phyloP scores from a whole-genome alignment of 2,797 vertebrate genomes.

The Argentina silus region DNA sequence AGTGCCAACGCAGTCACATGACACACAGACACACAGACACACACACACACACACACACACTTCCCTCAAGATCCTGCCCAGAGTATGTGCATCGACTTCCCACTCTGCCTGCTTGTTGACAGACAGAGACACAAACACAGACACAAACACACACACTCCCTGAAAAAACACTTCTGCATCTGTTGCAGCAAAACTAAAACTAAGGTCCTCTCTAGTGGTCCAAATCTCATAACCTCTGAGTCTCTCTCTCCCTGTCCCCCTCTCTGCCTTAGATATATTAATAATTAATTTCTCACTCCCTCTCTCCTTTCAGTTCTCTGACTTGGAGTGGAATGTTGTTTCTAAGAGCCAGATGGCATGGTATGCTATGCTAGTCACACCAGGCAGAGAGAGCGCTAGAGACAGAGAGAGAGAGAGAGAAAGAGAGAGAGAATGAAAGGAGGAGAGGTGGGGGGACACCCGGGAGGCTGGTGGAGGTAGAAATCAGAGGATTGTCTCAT shows the following conservation, averaged over 20 bases:
- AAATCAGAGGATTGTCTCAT: too few species aligned
- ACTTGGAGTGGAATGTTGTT: background rate
- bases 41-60: constrained; percentile 16
- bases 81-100: background rate
- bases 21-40: background rate
- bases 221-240: background rate
- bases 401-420: too few species aligned
- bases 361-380: background rate
- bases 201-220: background rate
- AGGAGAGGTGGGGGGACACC: too few species aligned
- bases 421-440: too few species aligned
- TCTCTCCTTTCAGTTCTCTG: background rate
- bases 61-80: constrained; percentile 33
- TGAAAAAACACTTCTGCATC: background rate
- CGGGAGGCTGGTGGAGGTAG: too few species aligned
- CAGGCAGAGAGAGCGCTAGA: background rate
- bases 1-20: constrained; percentile 49
- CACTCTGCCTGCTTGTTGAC: constrained; percentile 38
- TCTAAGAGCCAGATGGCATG: background rate
- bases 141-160: background rate
- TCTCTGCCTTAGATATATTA: background rate
- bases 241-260: background rate
- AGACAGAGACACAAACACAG: too few species aligned
- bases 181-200: background rate
- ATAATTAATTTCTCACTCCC: background rate